Conservation (phyloP, 2,113 vertebrate genomes). For the Dasyprocta punctata region DNA sequence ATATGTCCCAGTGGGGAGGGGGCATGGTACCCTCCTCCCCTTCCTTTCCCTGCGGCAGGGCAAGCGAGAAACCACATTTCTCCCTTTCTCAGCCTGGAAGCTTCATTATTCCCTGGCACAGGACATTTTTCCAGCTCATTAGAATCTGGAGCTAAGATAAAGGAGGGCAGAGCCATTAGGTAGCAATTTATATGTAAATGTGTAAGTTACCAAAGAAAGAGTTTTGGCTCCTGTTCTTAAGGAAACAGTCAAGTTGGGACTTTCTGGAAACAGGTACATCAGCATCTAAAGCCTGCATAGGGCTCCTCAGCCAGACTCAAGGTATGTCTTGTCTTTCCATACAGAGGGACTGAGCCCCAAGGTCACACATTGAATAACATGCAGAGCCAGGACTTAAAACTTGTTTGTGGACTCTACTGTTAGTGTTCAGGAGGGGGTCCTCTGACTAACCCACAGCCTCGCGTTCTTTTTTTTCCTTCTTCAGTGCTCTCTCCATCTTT, state of each 20-base stretch:
- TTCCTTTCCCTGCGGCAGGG: background rate
- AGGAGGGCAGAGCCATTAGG: slow-evolving; percentile 84
- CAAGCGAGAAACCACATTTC: background rate
- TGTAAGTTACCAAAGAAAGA: slow-evolving; percentile 78
- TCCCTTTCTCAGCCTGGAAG: slow-evolving; percentile 35
- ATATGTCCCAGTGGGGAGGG: background rate
- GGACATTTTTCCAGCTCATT: slow-evolving; percentile 84
- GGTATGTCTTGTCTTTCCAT: background rate
- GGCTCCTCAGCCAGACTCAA: background rate
- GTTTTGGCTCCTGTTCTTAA: slow-evolving; percentile 66
- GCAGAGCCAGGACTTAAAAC: background rate
- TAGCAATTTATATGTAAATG: slow-evolving; percentile 90
- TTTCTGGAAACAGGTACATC: background rate
- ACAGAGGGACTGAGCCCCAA: background rate
- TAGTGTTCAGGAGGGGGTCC: background rate
- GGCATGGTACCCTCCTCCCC: fast-evolving
- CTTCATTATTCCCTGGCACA: slow-evolving; percentile 61
- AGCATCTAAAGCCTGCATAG: background rate
- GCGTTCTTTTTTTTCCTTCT: background rate
- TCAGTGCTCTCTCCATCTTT: background rate
- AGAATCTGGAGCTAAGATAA: slow-evolving; percentile 80
- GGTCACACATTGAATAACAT: background rate
- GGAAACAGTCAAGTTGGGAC: slow-evolving; percentile 54
- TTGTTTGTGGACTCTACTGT: background rate
- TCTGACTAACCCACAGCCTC: background rate